Evolutionary conservation across 2,888 invertebrate genomes (phyloP).

Genomic region (Diadromus collaris): DNA sequence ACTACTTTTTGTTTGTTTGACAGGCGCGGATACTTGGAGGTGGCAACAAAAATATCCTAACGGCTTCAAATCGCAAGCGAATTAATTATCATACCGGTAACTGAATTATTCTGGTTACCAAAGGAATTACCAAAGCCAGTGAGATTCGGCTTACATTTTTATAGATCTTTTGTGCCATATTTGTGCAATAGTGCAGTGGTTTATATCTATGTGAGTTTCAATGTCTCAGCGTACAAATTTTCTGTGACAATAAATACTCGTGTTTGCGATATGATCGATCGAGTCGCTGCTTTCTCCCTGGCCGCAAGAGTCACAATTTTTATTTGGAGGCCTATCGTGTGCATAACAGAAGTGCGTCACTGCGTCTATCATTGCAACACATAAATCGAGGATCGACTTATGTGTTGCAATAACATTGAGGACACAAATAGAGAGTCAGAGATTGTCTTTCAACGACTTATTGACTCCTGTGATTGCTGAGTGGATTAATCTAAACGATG

Average conservation of each 20-base stretch:
- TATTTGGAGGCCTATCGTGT: neutral
- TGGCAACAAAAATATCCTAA: conserved; percentile 93
- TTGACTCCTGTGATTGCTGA: neutral
- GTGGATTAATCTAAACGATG: neutral
- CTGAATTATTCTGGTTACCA: conserved; percentile 29
- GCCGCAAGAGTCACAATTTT: neutral
- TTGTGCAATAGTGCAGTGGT: conserved; percentile 35
- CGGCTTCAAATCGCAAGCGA: conserved; percentile 81
- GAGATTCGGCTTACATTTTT: conserved; percentile 16
- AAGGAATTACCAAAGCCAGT: conserved; percentile 41
- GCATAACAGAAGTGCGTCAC: no score
- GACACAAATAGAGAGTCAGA: neutral
- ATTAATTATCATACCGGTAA: neutral
- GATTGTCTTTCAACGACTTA: neutral
- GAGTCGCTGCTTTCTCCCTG: neutral
- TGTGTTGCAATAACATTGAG: no score
- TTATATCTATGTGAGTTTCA: conserved; percentile 18
- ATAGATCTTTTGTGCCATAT: conserved; percentile 41
- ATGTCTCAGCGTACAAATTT: conserved; percentile 34
- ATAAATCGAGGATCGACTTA: no score
- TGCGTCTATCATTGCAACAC: no score
- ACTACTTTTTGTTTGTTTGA: conserved; percentile 50
- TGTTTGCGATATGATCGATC: neutral
- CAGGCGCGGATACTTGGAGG: conserved; percentile 89
- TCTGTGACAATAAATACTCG: conserved; percentile 42